These are phyloP conservation scores for Magallana ariakensis DNA, from an alignment of 1,140 invertebrate genomes.

Conservation along the genomic window DNA sequence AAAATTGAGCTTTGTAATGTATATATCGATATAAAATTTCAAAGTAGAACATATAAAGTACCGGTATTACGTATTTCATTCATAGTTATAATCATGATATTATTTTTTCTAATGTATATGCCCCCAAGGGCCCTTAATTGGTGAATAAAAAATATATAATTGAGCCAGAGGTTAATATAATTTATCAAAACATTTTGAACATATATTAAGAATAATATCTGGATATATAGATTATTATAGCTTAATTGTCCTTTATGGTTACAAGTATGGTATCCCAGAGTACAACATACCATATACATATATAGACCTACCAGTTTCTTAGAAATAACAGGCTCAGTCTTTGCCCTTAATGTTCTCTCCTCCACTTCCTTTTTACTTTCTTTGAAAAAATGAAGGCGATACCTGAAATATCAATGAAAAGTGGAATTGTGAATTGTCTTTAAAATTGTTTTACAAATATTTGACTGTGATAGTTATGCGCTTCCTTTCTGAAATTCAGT, in stretches of 20 bases:
- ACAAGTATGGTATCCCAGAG: background rate
- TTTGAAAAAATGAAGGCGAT: conserved; percentile 78
- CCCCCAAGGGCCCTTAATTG: too few species aligned
- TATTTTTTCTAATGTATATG: too few species aligned
- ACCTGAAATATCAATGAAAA: conserved; percentile 67
- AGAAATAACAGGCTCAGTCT: background rate
- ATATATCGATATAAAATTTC: too few species aligned
- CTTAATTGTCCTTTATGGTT: background rate
- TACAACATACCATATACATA: too few species aligned
- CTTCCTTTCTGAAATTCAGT: too few species aligned
- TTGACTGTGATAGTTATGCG: too few species aligned
- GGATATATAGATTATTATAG: background rate
- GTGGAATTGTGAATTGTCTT: background rate
- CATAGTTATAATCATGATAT: too few species aligned
- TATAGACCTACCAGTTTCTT: conserved; percentile 9
- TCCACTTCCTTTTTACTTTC: conserved; percentile 79
- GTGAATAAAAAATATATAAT: too few species aligned
- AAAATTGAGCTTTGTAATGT: too few species aligned
- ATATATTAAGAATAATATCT: background rate
- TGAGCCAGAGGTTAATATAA: too few species aligned
- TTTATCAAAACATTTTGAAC: background rate
- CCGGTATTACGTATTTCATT: too few species aligned
- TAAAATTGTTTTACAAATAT: background rate
- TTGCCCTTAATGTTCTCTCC: conserved; percentile 63
- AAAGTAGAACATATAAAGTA: too few species aligned